A percentile compares a stretch with the other conserved stretches of the same genome.
phyloP scores from a whole-genome alignment of 2,888 invertebrate genomes.

The Amphipoea lucens region DNA sequence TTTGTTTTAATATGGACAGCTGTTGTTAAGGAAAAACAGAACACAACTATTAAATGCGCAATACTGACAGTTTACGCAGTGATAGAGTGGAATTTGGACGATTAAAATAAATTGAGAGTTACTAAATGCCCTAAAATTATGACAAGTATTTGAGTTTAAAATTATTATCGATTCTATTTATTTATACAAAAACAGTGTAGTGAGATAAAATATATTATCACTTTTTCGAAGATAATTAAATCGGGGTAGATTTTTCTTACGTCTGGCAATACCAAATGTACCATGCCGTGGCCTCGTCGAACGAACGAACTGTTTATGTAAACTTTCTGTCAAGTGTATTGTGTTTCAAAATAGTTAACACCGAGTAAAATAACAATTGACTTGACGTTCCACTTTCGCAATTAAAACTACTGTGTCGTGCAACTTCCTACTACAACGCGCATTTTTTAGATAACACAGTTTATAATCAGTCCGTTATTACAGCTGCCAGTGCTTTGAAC shows the following conservation, averaged over 20 bases:
- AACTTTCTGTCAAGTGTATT: slow-evolving; percentile 79
- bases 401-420: slow-evolving; percentile 60
- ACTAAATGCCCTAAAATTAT: neutral
- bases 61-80: neutral
- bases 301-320: slow-evolving; percentile 76
- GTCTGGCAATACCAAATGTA: slow-evolving; percentile 74
- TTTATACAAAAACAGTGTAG: neutral
- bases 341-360: slow-evolving; percentile 76
- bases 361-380: slow-evolving; percentile 71
- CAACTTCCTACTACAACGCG: slow-evolving; percentile 53
- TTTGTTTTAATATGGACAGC: neutral
- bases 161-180: neutral
- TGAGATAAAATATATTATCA: neutral
- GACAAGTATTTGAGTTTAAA: no score
- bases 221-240: slow-evolving; percentile 8
- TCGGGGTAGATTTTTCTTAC: slow-evolving; percentile 35
- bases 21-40: slow-evolving; percentile 38
- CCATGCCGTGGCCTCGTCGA: slow-evolving; percentile 73
- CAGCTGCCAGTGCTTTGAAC: slow-evolving; percentile 47
- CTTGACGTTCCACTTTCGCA: slow-evolving; percentile 66
- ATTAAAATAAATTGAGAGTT: neutral
- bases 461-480: slow-evolving; percentile 44
- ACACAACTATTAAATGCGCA: neutral
- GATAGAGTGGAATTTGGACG: neutral
- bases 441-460: slow-evolving; percentile 45